A percentile compares a stretch with the other conserved stretches of the same genome.
These are phyloP conservation scores for Eilema caniola DNA, from an alignment of 2,888 invertebrate species.

Conservation along the genomic window DNA sequence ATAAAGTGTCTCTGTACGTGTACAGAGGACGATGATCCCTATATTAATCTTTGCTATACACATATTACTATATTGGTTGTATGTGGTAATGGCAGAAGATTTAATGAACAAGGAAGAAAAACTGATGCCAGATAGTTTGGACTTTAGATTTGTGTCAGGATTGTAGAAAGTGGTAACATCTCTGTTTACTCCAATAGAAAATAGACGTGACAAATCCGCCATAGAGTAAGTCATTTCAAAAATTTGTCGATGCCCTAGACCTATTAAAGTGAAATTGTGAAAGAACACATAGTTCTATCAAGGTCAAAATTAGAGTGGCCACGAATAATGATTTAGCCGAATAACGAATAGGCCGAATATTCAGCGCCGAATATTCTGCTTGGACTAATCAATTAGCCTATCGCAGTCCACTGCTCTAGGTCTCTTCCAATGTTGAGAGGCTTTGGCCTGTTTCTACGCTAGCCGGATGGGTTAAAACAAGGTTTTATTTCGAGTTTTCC, in stretches of 20 bases:
- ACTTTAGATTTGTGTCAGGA: background rate
- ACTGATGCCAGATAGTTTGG: background rate
- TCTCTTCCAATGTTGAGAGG: no score
- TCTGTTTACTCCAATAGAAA: background rate
- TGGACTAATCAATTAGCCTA: no score
- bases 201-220: background rate
- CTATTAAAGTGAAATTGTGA: constrained; percentile 18
- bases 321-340: no score
- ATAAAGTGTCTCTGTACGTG: constrained; percentile 61
- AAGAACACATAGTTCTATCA: constrained; percentile 1
- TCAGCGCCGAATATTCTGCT: no score
- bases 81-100: constrained; percentile 13
- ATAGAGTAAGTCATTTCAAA: constrained; percentile 20
- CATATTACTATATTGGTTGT: constrained; percentile 4
- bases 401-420: no score
- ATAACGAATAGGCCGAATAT: no score
- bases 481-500: no score
- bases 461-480: no score
- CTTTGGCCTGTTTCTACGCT: no score
- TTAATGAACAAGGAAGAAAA: background rate
- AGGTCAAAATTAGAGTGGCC: no score
- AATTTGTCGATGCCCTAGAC: constrained; percentile 16
- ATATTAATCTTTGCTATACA: constrained; percentile 48
- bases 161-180: background rate
- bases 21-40: constrained; percentile 64